Evolutionary conservation across 2,888 invertebrate genomes (phyloP).

Genomic region (Pterostichus niger): DNA sequence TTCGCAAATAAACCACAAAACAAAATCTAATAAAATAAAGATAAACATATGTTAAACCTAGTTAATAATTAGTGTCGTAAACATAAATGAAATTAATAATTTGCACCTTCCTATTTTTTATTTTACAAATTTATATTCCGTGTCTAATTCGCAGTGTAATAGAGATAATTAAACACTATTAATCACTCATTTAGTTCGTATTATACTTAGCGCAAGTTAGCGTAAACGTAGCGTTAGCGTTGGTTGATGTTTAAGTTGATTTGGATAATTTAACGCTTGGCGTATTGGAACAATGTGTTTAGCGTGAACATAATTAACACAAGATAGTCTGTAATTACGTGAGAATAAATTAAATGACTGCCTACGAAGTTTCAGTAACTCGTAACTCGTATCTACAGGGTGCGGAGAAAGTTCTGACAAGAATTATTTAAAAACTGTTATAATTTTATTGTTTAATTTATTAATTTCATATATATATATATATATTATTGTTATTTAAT

Average conservation of each 20-base stretch:
- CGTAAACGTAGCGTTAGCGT: constrained; percentile 11
- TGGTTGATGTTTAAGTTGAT: constrained; percentile 38
- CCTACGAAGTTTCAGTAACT: constrained; percentile 17
- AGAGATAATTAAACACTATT: constrained; percentile 55
- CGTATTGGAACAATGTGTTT: constrained; percentile 47
- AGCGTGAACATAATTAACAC: constrained; percentile 27
- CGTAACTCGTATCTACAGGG: background rate
- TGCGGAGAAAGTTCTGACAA: background rate
- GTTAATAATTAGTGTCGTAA: constrained; percentile 38
- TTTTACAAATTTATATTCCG: constrained; percentile 24
- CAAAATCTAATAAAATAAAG: background rate
- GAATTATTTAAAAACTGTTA: too few relatives aligned
- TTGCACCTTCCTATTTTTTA: constrained; percentile 16
- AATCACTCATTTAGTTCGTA: constrained; percentile 51
- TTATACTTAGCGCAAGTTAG: constrained; percentile 29
- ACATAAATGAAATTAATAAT: constrained; percentile 52
- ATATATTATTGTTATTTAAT: background rate
- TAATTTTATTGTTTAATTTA: background rate
- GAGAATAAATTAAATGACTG: constrained; percentile 36
- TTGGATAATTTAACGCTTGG: constrained; percentile 52
- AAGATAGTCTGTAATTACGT: constrained; percentile 21
- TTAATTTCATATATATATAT: background rate
- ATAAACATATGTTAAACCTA: constrained; percentile 19
- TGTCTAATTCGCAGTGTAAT: constrained; percentile 47
- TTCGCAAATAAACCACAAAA: constrained; percentile 4